Evolutionary conservation across 2,113 vertebrate genomes (phyloP).

Genomic region (Sapajus apella): DNA sequence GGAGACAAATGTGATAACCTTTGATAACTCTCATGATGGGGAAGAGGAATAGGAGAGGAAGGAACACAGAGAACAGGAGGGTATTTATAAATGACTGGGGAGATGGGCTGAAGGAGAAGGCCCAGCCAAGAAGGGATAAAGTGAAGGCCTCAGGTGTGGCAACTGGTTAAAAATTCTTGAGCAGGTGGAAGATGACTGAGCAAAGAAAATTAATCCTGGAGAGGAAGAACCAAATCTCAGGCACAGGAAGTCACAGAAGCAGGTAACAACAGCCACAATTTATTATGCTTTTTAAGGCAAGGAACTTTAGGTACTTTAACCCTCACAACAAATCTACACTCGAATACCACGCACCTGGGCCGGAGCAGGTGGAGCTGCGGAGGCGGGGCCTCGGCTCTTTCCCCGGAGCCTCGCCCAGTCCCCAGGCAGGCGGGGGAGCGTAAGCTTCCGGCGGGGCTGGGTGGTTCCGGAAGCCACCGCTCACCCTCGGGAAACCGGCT

Average conservation of each 20-base stretch:
- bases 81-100: neutral
- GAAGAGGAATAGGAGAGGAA: neutral
- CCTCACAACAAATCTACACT: neutral
- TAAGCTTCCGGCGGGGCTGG: rapidly evolving
- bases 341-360: no score
- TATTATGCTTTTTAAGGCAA: neutral
- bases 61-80: neutral
- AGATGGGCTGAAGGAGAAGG: neutral
- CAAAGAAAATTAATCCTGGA: no score
- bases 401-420: neutral
- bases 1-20: neutral
- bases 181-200: neutral
- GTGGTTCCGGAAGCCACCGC: neutral
- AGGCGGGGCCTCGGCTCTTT: neutral
- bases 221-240: neutral
- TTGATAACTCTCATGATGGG: neutral
- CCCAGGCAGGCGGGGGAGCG: no score
- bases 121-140: neutral
- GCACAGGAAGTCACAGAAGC: neutral
- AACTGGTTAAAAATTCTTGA: neutral
- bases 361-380: neutral
- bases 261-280: neutral
- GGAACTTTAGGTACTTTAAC: neutral
- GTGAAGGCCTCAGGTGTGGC: neutral
- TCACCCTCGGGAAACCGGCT: neutral